Conservation (phyloP, 2,888 invertebrate species). For the Mactromeris polynyma region DNA sequence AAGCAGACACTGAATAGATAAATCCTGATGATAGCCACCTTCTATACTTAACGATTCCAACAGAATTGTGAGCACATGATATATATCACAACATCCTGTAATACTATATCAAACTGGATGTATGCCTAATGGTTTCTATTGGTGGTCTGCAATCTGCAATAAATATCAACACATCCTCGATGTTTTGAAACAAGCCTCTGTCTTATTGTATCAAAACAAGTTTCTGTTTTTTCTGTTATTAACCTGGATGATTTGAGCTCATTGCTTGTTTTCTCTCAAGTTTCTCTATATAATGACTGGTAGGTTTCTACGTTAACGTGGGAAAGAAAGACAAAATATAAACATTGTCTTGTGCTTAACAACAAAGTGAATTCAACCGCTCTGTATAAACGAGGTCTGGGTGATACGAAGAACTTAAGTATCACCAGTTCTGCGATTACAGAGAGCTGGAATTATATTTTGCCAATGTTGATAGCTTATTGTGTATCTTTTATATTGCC, state of each 20-base stretch:
- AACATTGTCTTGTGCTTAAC: no score
- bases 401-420: no score
- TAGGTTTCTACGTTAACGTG: background rate
- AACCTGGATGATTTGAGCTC: background rate
- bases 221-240: conserved; percentile 4
- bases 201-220: background rate
- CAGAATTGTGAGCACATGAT: conserved; percentile 13
- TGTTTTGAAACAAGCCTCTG: background rate
- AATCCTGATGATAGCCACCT: background rate
- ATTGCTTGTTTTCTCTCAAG: background rate
- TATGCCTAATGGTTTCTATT: background rate
- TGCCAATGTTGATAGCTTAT: no score
- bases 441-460: no score
- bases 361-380: no score
- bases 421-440: no score
- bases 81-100: conserved; percentile 10
- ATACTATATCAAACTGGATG: background rate
- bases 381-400: no score
- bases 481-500: no score
- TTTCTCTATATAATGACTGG: background rate
- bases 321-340: background rate
- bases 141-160: conserved; percentile 12
- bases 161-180: background rate
- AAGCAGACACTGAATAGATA: background rate
- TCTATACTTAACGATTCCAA: conserved; percentile 1